Base-by-base conservation (phyloP, 2,888 invertebrate genomes). In the Diadegma fenestrale region DNA sequence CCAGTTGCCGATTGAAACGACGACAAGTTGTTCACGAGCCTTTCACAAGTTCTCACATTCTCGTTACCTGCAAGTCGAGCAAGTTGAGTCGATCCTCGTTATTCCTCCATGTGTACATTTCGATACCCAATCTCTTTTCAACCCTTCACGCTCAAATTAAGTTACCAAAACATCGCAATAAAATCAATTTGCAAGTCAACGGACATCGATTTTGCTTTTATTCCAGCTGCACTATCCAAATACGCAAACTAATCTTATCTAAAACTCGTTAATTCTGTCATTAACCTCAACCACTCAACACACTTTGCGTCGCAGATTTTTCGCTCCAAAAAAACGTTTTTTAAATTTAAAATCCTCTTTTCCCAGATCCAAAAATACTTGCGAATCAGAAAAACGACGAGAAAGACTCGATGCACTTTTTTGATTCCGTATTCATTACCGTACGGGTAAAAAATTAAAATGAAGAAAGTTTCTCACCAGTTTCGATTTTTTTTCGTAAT, bases 1-100 rank as follows among this genome's bases (percentile, higher is more conserved):
- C 73, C 84, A 75, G 78, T 81, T 81, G 26, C 43, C 26, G 71
- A 77, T 72, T 77, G 77, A 48, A 76, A 80, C 66, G 37, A 45
- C 58, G 37, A 45, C 51, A 69, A 69, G 76, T 66, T 66, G 58
- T 58, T 63, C 73, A 8, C 58, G n/a, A 73, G 61, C 61, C 22
- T 37, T 30, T 33, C 77, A 72, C 41, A 22, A 63, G 51, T n/a
- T 30, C 61, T 80, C 64, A 41, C 66, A 54, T 66, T 30, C 72
- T 75, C 63, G 72, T 72, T 77, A 80, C 80, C 48, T 66, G 66
- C 68, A 69, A 78, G 63, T 33, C 33, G 33, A 63, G 84, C 63
- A 84, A 78, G 81, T 81, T 45, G 19, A 37, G 4, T 48, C 76
- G 14, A 17, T 19, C 48, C 17, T 37, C 26, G 6, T 37, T 17